Percentiles rank a stretch among this genome's conserved stretches.
These are phyloP conservation scores for human (Homo sapiens) DNA, from an alignment of 2,113 vertebrate species.

Conservation along the genomic window GRCh38 chr9:76003501-76004000, in stretches of 20 bases:
- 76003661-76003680: not conserved
- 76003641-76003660: not conserved
- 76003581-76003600: not conserved
- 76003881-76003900: too few relatives aligned
- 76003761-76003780: not conserved
- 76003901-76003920: too few relatives aligned
- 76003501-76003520: not conserved
- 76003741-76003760: not conserved
- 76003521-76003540: not conserved
- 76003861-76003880: too few relatives aligned
- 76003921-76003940: too few relatives aligned
- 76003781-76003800: not conserved
- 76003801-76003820: not conserved
- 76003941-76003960: too few relatives aligned
- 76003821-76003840: too few relatives aligned
- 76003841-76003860: too few relatives aligned
- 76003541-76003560: rapidly evolving
- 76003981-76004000: too few relatives aligned
- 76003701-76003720: not conserved
- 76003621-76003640: not conserved
- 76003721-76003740: not conserved
- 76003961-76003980: too few relatives aligned
- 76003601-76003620: not conserved
- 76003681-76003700: not conserved
- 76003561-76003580: not conserved